Base-by-base conservation (phyloP, 2,888 invertebrate species). In the Zygothrica quintamaculata region DNA sequence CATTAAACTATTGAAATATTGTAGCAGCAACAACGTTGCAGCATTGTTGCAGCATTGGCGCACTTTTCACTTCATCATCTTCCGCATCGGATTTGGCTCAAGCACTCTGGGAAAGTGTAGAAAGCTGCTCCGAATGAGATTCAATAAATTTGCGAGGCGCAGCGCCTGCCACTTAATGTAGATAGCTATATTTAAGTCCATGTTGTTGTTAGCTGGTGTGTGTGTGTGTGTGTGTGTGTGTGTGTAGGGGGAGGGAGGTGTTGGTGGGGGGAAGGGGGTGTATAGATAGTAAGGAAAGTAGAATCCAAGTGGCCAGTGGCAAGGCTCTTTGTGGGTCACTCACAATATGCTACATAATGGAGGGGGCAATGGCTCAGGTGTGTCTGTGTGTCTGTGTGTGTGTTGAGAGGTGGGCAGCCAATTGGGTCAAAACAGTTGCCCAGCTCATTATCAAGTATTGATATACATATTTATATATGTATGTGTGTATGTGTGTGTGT, bases 101-200 rank as follows among this genome's bases (percentile, higher is more conserved):
- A 34, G 53, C 57, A 16, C 40, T 36, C 67, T 64, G 70, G 56
- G 72, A 72, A 72, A 72, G 72, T 74, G 26, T 47, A 74, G 72
- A 72, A 72, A 72, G 72, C 72, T 72, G 72, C 75, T 70, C 68
- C 53, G 61, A 77, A 81, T 86, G 86, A 68, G 71, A 77, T 84
- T 86, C 80, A 81, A 81, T 81, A 81, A 81, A 81, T 81, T 86
- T 71, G 62, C 76, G 40, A 72, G 60, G 50, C 74, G 37, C 46
- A 57, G 77, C 75, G 77, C 75, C 78, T 73, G 74, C 84, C 80
- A 85, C 86, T 80, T 85, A 80, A 85, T 79, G 65, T 67, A 84
- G 84, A 86, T 81, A 81, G 80, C 81, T 81, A 86, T 81, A 81
- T 81, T 81, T 81, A 81, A 84, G 84, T 74, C 75, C 61, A 68